Percentiles rank a stretch among this genome's conserved stretches.
These are phyloP conservation scores for Strongylocentrotus purpuratus DNA, from an alignment of 35 echinoderm and acorn worm species.

Conservation along the genomic window DNA sequence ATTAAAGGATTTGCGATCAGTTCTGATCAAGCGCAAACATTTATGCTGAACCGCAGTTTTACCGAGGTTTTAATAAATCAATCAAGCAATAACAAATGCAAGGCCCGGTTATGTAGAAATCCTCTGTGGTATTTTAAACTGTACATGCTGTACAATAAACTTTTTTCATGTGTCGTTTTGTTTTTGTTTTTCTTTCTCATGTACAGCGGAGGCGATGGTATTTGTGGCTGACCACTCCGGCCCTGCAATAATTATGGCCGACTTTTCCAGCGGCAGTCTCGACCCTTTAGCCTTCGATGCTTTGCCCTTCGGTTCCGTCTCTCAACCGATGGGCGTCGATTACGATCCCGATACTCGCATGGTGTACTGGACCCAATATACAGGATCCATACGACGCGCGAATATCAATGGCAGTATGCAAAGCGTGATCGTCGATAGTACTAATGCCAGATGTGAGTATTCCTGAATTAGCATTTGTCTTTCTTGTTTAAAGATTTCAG, in stretches of 20 bases:
- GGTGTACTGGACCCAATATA: background rate
- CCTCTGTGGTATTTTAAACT: no score
- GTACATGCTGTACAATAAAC: no score
- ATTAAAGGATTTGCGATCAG: no score
- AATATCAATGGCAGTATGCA: background rate
- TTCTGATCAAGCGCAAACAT: no score
- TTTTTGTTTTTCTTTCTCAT: no score
- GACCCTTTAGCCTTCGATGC: background rate
- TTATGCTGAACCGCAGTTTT: no score
- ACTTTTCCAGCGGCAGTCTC: background rate
- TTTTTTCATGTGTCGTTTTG: no score
- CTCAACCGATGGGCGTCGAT: background rate
- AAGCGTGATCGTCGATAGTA: no score
- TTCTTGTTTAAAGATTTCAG: no score
- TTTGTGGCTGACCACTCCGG: background rate
- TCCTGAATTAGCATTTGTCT: background rate
- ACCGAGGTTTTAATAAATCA: no score
- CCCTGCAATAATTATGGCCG: background rate
- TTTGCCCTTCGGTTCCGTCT: background rate
- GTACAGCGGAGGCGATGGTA: background rate
- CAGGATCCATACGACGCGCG: background rate
- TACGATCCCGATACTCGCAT: constrained; percentile 1
- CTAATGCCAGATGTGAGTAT: background rate
- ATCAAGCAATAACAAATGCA: no score
- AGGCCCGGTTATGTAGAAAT: no score